Conservation (phyloP, 2,113 vertebrate genomes). For the Kryptolebias marmoratus region DNA sequence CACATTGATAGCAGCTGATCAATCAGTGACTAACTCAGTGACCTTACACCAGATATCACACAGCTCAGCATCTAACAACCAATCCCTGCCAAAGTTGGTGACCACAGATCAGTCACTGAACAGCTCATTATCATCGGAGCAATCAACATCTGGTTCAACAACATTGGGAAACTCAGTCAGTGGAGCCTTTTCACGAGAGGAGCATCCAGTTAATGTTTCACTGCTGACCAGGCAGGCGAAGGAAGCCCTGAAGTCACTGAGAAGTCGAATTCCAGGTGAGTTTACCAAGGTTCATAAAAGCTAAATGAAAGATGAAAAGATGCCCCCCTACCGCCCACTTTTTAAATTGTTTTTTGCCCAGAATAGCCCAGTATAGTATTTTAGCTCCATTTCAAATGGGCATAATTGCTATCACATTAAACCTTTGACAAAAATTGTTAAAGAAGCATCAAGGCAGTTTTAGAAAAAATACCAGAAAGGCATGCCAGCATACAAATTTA, state of each 20-base stretch:
- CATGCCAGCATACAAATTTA: no score
- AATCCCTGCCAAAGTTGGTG: neutral
- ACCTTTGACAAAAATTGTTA: no score
- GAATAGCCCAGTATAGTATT: no score
- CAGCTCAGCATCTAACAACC: constrained; percentile 8
- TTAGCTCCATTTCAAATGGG: no score
- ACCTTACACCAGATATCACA: neutral
- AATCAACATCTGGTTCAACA: neutral
- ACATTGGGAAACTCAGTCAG: neutral
- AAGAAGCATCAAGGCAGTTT: no score
- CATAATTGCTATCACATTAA: no score
- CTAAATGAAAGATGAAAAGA: constrained; percentile 2
- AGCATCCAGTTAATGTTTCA: constrained; percentile 35
- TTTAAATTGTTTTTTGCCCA: no score
- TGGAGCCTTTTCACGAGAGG: constrained; percentile 15
- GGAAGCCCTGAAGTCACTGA: constrained; percentile 57
- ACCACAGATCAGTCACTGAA: constrained; percentile 15
- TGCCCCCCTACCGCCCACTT: no score
- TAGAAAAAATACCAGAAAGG: no score
- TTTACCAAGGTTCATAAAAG: neutral
- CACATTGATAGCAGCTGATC: neutral
- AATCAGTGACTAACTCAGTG: neutral
- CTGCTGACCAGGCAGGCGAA: constrained; percentile 53
- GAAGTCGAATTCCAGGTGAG: constrained; percentile 65
- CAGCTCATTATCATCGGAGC: constrained; percentile 8